phyloP scores from a whole-genome alignment of 2,113 vertebrate species.

The Barnardius zonarius region DNA sequence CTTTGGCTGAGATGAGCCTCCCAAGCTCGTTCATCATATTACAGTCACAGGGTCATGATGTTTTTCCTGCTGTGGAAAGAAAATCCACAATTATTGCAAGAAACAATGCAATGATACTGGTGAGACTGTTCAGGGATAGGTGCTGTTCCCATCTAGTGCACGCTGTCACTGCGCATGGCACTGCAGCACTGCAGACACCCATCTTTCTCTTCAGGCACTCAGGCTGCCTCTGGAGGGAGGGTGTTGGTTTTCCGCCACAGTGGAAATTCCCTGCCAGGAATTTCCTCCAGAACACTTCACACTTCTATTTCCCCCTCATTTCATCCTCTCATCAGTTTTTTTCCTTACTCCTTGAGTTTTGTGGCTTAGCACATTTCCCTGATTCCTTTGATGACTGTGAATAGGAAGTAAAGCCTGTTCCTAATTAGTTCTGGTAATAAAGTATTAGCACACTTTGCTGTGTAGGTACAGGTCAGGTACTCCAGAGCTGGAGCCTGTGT shows the following conservation, averaged over 20 bases:
- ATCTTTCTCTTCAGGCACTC: not conserved
- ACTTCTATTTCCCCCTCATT: conserved; percentile 17
- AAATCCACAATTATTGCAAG: not conserved
- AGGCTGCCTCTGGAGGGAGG: not conserved
- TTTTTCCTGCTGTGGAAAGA: not conserved
- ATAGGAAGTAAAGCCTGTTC: conserved; percentile 54
- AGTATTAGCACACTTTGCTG: conserved; percentile 47
- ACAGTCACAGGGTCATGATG: not conserved
- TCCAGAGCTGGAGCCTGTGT: not conserved
- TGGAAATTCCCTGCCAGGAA: conserved; percentile 5
- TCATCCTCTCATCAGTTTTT: not conserved
- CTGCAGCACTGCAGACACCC: not conserved
- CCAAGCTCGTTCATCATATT: not conserved
- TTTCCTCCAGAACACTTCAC: conserved; percentile 53
- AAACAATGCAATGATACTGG: not conserved
- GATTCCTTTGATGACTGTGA: conserved; percentile 40
- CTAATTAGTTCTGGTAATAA: conserved; percentile 65
- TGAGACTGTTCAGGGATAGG: not conserved
- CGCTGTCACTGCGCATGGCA: not conserved
- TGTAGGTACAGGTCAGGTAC: conserved; percentile 14
- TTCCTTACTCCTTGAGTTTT: conserved; percentile 4
- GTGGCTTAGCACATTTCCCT: conserved; percentile 53
- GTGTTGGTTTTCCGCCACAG: not conserved
- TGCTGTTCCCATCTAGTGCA: not conserved
- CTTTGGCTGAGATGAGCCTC: not conserved